Percentiles rank a stretch among this genome's conserved stretches.
These are phyloP conservation scores for Diplodus sargus DNA, from an alignment of 2,797 vertebrate genomes.

Conservation along the genomic window DNA sequence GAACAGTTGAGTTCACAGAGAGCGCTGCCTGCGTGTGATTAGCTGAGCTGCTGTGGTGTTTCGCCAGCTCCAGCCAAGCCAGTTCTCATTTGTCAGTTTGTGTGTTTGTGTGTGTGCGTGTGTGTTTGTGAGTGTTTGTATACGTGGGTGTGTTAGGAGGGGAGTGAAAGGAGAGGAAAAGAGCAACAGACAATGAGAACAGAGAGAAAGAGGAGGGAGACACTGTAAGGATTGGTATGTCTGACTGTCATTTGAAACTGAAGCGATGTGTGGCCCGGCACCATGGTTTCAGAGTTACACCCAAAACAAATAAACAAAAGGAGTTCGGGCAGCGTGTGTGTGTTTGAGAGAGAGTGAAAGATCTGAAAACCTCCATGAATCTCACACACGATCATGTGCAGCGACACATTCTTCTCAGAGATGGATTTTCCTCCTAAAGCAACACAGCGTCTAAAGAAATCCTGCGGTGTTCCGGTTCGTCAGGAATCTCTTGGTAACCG, in stretches of 20 bases:
- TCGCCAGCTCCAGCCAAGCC: conserved; percentile 55
- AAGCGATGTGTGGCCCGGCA: conserved; percentile 75
- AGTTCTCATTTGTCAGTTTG: conserved; percentile 66
- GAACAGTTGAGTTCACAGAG: conserved; percentile 82
- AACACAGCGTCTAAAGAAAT: conserved; percentile 47
- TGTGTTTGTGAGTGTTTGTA: conserved; percentile 29
- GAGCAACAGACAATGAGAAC: conserved; percentile 44
- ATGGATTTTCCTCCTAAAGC: conserved; percentile 61
- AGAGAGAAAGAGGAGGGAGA: conserved; percentile 34
- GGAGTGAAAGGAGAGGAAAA: conserved; percentile 21
- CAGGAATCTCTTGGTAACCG: conserved; percentile 55
- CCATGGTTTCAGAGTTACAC: conserved; percentile 86
- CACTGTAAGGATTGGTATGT: conserved; percentile 57
- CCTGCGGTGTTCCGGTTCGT: conserved; percentile 33
- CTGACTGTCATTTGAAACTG: conserved; percentile 73
- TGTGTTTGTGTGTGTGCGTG: conserved; percentile 28
- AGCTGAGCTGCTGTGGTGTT: conserved; percentile 63
- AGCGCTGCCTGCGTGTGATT: conserved; percentile 74
- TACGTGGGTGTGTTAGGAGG: conserved; percentile 21
- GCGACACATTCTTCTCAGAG: conserved; percentile 41
- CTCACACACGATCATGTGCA: conserved; percentile 18
- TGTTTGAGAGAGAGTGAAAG: conserved; percentile 31
- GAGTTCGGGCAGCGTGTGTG: conserved; percentile 56
- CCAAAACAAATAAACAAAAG: conserved; percentile 86
- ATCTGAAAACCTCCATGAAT: conserved; percentile 31